Percentiles rank a stretch among this genome's conserved stretches.
phyloP scores from a whole-genome alignment of 1,140 invertebrate species.

The Drosophila jambulina region DNA sequence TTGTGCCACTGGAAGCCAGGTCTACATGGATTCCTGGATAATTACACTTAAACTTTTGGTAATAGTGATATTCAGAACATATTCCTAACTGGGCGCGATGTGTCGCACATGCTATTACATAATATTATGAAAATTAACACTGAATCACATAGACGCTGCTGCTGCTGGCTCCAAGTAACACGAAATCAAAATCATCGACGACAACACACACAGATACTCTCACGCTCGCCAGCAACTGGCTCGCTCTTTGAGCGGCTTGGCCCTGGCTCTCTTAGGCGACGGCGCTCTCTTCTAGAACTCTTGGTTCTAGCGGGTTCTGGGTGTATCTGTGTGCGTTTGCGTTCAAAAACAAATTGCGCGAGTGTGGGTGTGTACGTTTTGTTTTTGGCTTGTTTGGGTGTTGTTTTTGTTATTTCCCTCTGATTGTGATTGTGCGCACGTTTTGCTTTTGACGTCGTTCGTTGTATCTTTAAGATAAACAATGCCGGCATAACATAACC shows the following conservation, averaged over 20 bases:
- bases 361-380: background rate
- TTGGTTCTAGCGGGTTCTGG: constrained; percentile 17
- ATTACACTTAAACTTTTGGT: background rate
- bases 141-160: constrained; percentile 71
- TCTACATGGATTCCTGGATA: background rate
- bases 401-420: constrained; percentile 36
- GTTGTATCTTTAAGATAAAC: constrained; percentile 81
- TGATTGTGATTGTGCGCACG: constrained; percentile 59
- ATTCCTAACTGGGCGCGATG: constrained; percentile 1
- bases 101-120: constrained; percentile 75
- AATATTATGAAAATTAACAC: constrained; percentile 84
- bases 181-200: constrained; percentile 77
- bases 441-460: constrained; percentile 72
- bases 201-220: constrained; percentile 39
- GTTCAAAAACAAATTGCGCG: constrained; percentile 2
- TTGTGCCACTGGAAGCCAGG: constrained; percentile 1
- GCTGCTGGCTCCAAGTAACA: constrained; percentile 67
- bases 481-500: constrained; percentile 77
- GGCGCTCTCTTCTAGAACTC: constrained; percentile 55
- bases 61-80: constrained; percentile 1
- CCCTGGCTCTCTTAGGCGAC: constrained; percentile 16
- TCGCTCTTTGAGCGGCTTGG: constrained; percentile 25
- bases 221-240: background rate
- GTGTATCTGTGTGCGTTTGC: constrained; percentile 1
- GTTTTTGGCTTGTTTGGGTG: constrained; percentile 41